Base-by-base conservation (phyloP, 2,888 invertebrate genomes). In the Plusia festucae region DNA sequence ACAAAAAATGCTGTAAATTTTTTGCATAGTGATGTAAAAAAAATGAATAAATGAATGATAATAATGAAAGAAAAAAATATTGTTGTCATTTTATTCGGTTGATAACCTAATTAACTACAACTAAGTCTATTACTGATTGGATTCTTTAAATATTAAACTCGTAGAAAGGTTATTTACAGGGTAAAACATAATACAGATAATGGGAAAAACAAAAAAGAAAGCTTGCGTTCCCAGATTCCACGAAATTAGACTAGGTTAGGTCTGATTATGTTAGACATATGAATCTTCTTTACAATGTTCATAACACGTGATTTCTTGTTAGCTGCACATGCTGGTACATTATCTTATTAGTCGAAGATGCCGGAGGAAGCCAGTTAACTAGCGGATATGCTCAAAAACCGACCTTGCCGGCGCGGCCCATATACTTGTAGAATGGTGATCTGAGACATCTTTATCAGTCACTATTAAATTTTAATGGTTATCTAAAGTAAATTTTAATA, bases 341-440 rank as follows among this genome's bases (percentile, higher is more conserved):
- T 79, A 81, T 76, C 73, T 79, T 76, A 79, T 82, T 82, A 79
- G 16, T 18, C 32, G 57, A 78, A 79, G 79, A 76, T 56, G 70
- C 59, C 70, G 68, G 70, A 79, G 79, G 82, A 79, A 61, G 82
- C 54, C 57, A 70, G 81, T 85, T 84, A 85, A 65, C 73, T 60
- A 62, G 52, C 83, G 81, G 82, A 79, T 74, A 76, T 68, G 70
- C 71, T 73, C 71, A 61, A 66, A 58, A 73, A 70, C 57, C 60
- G 79, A 77, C 77, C 79, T 80, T 76, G 79, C 75, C 74, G 76
- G 9, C 30, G 56, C 58, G 76, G 67, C 69, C 71, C 67, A 49
- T 76, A 54, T 63, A 72, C 65, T 65, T 34, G 70, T 24, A 16
- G 40, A 51, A 27, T 34, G 11, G 55, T n/a, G 16, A 22, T 13